Base-by-base conservation (phyloP, 2,888 invertebrate genomes). In the Marasmarcha lunaedactyla region DNA sequence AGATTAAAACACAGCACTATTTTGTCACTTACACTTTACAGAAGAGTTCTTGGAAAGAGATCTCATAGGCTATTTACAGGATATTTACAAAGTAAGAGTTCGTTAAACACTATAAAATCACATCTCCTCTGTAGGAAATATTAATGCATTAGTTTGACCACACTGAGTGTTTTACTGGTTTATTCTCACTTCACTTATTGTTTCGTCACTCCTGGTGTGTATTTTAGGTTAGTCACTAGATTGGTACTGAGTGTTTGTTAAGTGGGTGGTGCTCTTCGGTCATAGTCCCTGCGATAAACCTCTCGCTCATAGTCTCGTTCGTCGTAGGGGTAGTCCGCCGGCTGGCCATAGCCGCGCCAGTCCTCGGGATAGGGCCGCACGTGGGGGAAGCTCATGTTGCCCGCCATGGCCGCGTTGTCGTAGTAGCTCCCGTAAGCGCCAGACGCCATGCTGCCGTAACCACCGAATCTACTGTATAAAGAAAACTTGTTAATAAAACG, bases 221-320 rank as follows among this genome's bases (percentile, higher is more conserved):
- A n/a, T n/a, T n/a, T n/a, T n/a, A n/a, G n/a, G n/a, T n/a, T n/a
- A 20, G 20, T 20, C 20, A 20, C 20, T 20, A 5, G 20, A 5
- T 20, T 30, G 6, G 4, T 11, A 4, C 3, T 3, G 14, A 13
- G 14, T 12, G 12, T 14, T 34, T n/a, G 30, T 40, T 72, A 81
- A 40, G 87, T 85, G 13, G 88, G 87, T 27, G 88, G 87, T 43
- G 88, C 88, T 48, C 89, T 84, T 44, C 89, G 77, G 55, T 89
- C 89, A 52, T 88, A 89, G 54, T 89, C 89, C 44, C 89, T 70
- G 42, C 88, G 54, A 66, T 89, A 77, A 51, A 87, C 86, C 46
- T 87, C 87, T 34, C 81, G 72, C 47, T 84, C 84, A 43, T 79
- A 83, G 40, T 83, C 86, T 50, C 87, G 81, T 41, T 86, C 86